Evolutionary conservation across 1,140 invertebrate species (phyloP), one percentile per base, ranked within the genome.

Genomic region (Ceratoteleas bidentatus): DNA sequence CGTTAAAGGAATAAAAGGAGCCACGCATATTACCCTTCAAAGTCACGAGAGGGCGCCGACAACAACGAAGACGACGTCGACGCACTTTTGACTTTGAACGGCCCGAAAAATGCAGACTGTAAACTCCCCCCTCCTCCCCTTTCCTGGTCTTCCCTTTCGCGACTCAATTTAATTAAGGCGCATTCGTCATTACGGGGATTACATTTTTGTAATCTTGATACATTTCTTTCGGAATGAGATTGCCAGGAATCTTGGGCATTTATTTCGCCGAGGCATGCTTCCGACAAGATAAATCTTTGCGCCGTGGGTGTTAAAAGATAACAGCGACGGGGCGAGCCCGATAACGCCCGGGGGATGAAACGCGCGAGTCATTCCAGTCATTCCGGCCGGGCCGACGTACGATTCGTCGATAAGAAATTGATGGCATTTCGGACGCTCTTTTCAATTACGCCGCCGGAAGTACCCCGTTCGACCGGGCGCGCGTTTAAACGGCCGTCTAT

Each of bases 1-100:
- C 83, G 69, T 84, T 81, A 78, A 78, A 84, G 64, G 81, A 82
- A 79, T 78, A 83, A 84, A 83, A 83, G 65, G 60, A 81, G 62
- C 24, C 49, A 83, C 15, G 79, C 16, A n/a, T 14, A 52, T 60
- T 36, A 9, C 57, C 13, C 60, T 62, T 66, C 69, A 75, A 70
- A 70, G 64, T 79, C 65, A 68, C 62, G 69, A 45, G 40, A 40
- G 49, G 24, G 56, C 49, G 13, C 38, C 56, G 16, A 10, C 36
- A 13, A 36, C 56, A 16, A 50, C 43, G 43, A 10, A 11, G 15
- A 15, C 45, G 36, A 54, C 38, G 8, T 24, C 24, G 24, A 24
- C 24, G 24, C 24, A 24, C 24, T 24, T 24, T 24, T 24, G 24
- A 24, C 24, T 24, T 24, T 3, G 34, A 52, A 34, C 0, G 36